A percentile compares a stretch with the other conserved stretches of the same genome.
Conservation (phyloP, 2,113 vertebrate genomes). For the Hydropotes inermis region DNA sequence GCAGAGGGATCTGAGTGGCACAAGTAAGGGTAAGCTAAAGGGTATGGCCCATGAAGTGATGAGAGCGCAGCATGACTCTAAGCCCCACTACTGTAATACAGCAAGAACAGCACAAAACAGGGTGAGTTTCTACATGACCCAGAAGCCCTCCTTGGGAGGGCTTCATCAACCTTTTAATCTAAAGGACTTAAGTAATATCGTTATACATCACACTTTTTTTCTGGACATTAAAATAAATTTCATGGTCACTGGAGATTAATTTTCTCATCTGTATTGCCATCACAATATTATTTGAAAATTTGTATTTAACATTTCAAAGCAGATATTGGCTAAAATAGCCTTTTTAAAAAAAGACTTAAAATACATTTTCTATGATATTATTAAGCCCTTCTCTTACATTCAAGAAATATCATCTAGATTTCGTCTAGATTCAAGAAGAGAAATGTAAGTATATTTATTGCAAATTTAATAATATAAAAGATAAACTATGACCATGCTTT, state of each 20-base stretch:
- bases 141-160: neutral
- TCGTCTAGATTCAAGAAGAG: neutral
- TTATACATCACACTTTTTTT: neutral
- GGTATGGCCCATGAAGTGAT: neutral
- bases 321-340: neutral
- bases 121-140: neutral
- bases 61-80: neutral
- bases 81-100: neutral
- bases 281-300: neutral
- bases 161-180: neutral
- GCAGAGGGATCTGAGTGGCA: neutral
- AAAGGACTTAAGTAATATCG: neutral
- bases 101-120: neutral
- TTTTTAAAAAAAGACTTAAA: neutral
- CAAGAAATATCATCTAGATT: neutral
- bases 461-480: slow-evolving; percentile 23
- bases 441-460: neutral
- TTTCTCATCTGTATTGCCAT: neutral
- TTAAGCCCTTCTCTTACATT: neutral
- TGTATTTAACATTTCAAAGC: slow-evolving; percentile 18
- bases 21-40: neutral
- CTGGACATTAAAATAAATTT: neutral
- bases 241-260: neutral
- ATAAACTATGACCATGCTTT: neutral
- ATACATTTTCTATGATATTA: neutral